Evolutionary conservation across 2,888 invertebrate genomes (phyloP), one percentile per base, ranked within the genome.

Genomic region (Lithophane leautieri): DNA sequence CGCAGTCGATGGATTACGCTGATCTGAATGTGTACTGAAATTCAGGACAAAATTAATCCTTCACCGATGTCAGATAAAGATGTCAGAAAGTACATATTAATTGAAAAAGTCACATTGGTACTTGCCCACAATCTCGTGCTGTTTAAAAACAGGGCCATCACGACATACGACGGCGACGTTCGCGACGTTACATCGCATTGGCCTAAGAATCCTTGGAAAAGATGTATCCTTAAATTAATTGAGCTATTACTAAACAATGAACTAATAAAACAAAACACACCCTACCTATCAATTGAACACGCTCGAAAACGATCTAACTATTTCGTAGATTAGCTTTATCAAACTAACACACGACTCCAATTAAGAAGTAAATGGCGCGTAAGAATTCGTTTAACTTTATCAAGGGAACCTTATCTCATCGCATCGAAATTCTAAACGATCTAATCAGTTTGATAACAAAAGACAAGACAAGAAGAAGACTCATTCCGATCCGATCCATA

Each of bases 371-470:
- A 70, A 84, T 60, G 76, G 42, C 42, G 81, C 72, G 44, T 69
- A 62, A 69, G 28, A 76, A 82, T 84, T 84, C 72, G 62, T 80
- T 84, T 71, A 80, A 62, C 76, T 81, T 84, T 70, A 66, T 76
- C 81, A 67, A 81, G 70, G 50, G 66, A 67, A 76, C 44, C 62
- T 74, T 81, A 81, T 81, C 81, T 82, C 81, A 54, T 80, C 58
- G 50, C 75, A 79, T 71, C 69, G 71, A 76, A 82, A 75, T 44
- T 79, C 84, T 80, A 69, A 82, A 84, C 56, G 82, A 81, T 80
- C 60, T 82, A 80, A 82, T 82, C 84, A 80, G 81, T 80, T 76
- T 56, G 11, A 52, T 69, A 14, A 65, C 75, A 75, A 19, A 0
- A 42, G 7, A 54, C 19, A 70, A 44, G 4, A 0, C 11, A 1